Evolutionary conservation across 2,888 invertebrate genomes (phyloP).

Genomic region (Bhutanitis thaidina): DNA sequence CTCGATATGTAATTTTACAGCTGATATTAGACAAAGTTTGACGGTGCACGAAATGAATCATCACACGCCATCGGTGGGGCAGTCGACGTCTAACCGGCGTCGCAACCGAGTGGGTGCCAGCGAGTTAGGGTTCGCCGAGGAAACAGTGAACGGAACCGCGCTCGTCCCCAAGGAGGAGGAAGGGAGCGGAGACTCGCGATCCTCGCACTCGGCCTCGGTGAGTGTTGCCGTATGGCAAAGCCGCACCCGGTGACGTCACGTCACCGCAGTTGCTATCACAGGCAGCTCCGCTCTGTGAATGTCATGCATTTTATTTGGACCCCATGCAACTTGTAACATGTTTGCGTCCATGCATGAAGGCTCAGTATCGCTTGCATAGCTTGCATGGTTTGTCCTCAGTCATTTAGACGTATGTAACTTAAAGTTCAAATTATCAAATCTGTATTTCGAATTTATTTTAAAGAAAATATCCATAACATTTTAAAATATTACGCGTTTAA

Average conservation of each 20-base stretch:
- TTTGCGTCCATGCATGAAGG: conserved; percentile 35
- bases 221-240: conserved; percentile 50
- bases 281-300: conserved; percentile 23
- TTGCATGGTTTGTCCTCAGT: too few species aligned
- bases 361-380: conserved; percentile 25
- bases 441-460: too few species aligned
- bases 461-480: too few species aligned
- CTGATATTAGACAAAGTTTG: conserved; percentile 94
- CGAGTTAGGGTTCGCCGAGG: conserved; percentile 71
- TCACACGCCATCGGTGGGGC: conserved; percentile 89
- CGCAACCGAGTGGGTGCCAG: conserved; percentile 88
- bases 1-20: conserved; percentile 93
- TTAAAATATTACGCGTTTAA: too few species aligned
- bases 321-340: conserved; percentile 38
- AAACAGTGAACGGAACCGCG: conserved; percentile 43
- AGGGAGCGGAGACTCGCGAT: conserved; percentile 72
- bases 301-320: conserved; percentile 15
- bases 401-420: too few species aligned
- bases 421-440: too few species aligned
- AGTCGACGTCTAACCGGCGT: conserved; percentile 78
- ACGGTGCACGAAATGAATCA: conserved; percentile 96
- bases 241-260: conserved; percentile 64
- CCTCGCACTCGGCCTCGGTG: conserved; percentile 67
- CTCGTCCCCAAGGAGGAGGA: conserved; percentile 68
- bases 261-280: conserved; percentile 51